Conservation (phyloP, 1,140 invertebrate species). For the Homarus americanus region DNA sequence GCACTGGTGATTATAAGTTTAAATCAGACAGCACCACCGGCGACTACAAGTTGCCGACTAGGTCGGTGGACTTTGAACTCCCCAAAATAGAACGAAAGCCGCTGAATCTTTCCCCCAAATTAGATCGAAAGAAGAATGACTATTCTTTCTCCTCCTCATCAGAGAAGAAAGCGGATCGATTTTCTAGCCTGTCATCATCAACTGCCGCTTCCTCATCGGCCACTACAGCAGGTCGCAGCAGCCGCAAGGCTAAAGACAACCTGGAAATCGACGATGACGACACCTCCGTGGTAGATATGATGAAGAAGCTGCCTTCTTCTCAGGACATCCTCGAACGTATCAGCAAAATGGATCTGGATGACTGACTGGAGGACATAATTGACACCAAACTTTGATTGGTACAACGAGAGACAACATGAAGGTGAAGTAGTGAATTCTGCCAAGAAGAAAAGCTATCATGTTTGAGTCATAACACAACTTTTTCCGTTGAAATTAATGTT, state of each 20-base stretch:
- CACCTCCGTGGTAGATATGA: conserved; percentile 57
- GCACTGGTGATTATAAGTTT: neutral
- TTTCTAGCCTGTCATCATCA: conserved; percentile 24
- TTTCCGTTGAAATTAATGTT: neutral
- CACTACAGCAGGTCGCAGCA: neutral
- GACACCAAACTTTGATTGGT: conserved; percentile 45
- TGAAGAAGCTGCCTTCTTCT: conserved; percentile 74
- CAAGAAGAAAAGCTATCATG: neutral
- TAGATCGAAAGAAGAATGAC: conserved; percentile 39
- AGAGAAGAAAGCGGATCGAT: conserved; percentile 19
- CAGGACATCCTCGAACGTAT: conserved; percentile 74
- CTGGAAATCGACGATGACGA: conserved; percentile 54
- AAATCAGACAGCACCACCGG: conserved; percentile 11
- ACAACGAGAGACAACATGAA: no score
- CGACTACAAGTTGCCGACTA: conserved; percentile 26
- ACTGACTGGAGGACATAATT: conserved; percentile 59
- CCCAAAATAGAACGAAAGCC: conserved; percentile 35
- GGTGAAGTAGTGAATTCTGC: neutral
- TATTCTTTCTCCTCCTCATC: conserved; percentile 34
- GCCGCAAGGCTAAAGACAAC: neutral
- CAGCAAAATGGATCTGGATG: conserved; percentile 72
- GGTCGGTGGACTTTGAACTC: conserved; percentile 28
- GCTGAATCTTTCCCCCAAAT: conserved; percentile 10
- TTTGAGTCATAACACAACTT: neutral
- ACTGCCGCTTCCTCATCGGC: neutral